Percentiles rank a stretch among this genome's conserved stretches.
Conservation (phyloP, 2,797 vertebrate genomes). For the Phoeniculus purpureus region DNA sequence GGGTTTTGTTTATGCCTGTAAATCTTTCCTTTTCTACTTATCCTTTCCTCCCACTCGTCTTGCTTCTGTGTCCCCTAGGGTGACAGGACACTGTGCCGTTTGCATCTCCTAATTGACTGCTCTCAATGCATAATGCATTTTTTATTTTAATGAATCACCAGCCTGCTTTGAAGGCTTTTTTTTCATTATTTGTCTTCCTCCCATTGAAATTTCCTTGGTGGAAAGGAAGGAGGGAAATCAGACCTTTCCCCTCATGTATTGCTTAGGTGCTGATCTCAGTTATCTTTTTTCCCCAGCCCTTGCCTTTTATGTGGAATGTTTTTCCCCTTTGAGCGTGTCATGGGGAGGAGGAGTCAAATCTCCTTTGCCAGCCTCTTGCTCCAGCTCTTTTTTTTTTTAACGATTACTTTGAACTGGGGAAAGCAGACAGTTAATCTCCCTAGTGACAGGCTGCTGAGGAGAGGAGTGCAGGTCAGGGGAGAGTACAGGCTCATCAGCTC, state of each 20-base stretch:
- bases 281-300: conserved; percentile 48
- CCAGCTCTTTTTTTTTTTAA: conserved; percentile 8
- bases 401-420: conserved; percentile 59
- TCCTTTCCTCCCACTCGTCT: conserved; percentile 54
- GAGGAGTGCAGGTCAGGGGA: conserved; percentile 16
- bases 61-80: conserved; percentile 51
- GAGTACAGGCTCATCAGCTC: conserved; percentile 4
- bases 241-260: conserved; percentile 23
- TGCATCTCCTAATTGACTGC: conserved; percentile 64
- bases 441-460: conserved; percentile 43
- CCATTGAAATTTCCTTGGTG: conserved; percentile 56
- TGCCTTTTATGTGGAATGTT: conserved; percentile 54
- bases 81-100: conserved; percentile 57
- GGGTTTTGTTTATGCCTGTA: conserved; percentile 60
- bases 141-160: conserved; percentile 69
- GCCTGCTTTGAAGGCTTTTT: conserved; percentile 63
- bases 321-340: background rate
- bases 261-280: conserved; percentile 60
- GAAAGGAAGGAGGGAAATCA: conserved; percentile 35
- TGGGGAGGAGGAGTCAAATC: conserved; percentile 52
- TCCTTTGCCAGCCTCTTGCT: conserved; percentile 38
- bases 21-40: conserved; percentile 48
- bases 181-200: conserved; percentile 59
- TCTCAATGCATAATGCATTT: conserved; percentile 72
- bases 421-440: conserved; percentile 60